These are phyloP conservation scores for Drosophila ochracea DNA, from an alignment of 2,888 invertebrate species.

Conservation along the genomic window DNA sequence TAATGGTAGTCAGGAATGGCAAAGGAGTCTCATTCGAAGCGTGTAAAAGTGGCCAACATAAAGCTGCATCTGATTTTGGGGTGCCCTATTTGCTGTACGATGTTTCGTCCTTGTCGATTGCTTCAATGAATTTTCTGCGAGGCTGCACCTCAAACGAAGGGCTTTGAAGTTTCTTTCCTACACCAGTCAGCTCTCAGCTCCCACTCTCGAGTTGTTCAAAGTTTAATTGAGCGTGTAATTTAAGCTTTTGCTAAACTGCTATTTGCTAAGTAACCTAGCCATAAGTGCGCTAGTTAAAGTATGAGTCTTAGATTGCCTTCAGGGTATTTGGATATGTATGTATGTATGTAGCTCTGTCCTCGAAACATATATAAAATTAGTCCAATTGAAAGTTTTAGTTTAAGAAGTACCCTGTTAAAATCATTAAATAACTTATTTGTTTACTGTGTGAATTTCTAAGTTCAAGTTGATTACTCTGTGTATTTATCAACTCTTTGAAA, in stretches of 20 bases:
- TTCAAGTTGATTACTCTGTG: neutral
- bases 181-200: constrained; percentile 37
- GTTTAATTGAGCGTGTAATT: constrained; percentile 79
- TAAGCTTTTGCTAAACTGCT: constrained; percentile 74
- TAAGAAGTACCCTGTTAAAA: neutral
- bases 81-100: neutral
- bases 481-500: neutral
- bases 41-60: constrained; percentile 6
- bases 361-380: neutral
- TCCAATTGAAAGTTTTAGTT: neutral
- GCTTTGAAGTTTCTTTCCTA: constrained; percentile 70
- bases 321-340: neutral
- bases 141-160: constrained; percentile 75
- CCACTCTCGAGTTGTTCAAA: constrained; percentile 62
- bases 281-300: constrained; percentile 48
- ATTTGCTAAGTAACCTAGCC: constrained; percentile 68
- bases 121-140: constrained; percentile 75
- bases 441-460: neutral
- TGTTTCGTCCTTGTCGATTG: constrained; percentile 40
- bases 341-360: neutral
- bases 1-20: constrained; percentile 14
- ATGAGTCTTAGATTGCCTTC: constrained; percentile 8
- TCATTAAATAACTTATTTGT: neutral
- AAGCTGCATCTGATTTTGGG: constrained; percentile 24
- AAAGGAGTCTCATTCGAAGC: neutral